Conservation (phyloP, 2,888 invertebrate species). For the Microchrysa polita region DNA sequence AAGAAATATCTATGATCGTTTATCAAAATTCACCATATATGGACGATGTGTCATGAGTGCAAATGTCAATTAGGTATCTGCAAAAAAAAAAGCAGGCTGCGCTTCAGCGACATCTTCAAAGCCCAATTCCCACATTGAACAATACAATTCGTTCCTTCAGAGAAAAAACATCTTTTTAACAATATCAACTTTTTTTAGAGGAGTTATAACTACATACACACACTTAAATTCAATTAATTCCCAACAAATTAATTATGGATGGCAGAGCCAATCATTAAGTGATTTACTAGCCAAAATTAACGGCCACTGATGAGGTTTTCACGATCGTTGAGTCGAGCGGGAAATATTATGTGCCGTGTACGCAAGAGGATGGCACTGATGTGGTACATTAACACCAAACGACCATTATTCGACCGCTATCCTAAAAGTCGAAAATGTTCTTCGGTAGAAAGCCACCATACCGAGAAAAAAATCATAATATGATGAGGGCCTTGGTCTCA, state of each 20-base stretch:
- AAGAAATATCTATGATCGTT: no score
- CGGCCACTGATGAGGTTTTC: slow-evolving; percentile 41
- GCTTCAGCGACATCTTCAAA: no score
- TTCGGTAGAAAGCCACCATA: not conserved
- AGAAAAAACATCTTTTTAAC: no score
- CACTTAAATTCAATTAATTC: slow-evolving; percentile 48
- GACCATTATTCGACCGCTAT: slow-evolving; percentile 32
- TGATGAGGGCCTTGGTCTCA: slow-evolving; percentile 31
- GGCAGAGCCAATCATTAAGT: slow-evolving; percentile 49
- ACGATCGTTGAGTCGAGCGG: slow-evolving; percentile 27
- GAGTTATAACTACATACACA: not conserved
- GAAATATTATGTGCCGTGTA: slow-evolving; percentile 29
- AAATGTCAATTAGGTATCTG: no score
- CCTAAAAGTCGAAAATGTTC: not conserved
- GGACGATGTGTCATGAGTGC: no score
- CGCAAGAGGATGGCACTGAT: not conserved
- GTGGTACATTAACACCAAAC: slow-evolving; percentile 18
- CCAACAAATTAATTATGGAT: slow-evolving; percentile 50
- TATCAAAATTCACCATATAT: no score
- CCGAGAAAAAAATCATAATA: no score
- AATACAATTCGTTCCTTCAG: no score
- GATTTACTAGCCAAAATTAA: slow-evolving; percentile 50
- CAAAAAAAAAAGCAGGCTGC: no score
- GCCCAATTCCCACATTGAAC: no score
- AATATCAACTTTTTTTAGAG: no score